These are phyloP conservation scores for Eupsittula cactorum DNA, from an alignment of 2,113 vertebrate genomes.

Conservation along the genomic window DNA sequence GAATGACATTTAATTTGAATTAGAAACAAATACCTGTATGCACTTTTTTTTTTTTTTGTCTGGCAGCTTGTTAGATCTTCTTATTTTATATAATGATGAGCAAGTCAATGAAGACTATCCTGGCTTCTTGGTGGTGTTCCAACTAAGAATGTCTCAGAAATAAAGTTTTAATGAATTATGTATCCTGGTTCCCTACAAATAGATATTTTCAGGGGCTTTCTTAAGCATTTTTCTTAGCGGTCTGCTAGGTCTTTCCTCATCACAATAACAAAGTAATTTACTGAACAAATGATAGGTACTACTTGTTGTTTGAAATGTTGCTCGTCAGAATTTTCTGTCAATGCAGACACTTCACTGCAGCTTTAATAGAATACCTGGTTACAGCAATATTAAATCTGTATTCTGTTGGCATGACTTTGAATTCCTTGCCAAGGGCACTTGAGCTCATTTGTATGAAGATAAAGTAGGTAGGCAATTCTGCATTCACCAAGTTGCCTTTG, in stretches of 20 bases:
- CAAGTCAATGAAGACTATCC: neutral
- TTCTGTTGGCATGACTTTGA: constrained; percentile 34
- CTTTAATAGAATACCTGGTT: constrained; percentile 28
- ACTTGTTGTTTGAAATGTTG: neutral
- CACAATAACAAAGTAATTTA: neutral
- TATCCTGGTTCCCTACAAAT: neutral
- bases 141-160: neutral
- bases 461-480: constrained; percentile 52
- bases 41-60: neutral
- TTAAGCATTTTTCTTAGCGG: neutral
- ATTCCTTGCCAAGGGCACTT: constrained; percentile 58
- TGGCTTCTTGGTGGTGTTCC: neutral
- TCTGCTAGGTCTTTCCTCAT: neutral
- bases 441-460: constrained; percentile 60
- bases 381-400: constrained; percentile 23
- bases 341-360: neutral
- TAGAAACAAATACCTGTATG: neutral
- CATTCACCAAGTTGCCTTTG: constrained; percentile 49
- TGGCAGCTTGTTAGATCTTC: neutral
- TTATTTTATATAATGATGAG: neutral
- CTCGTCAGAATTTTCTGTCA: neutral
- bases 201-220: neutral
- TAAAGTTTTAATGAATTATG: neutral
- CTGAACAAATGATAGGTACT: neutral
- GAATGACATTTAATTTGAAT: neutral